Evolutionary conservation across 2,888 invertebrate genomes (phyloP), one percentile per base, ranked within the genome.

Genomic region (Drosophila mulleri): DNA sequence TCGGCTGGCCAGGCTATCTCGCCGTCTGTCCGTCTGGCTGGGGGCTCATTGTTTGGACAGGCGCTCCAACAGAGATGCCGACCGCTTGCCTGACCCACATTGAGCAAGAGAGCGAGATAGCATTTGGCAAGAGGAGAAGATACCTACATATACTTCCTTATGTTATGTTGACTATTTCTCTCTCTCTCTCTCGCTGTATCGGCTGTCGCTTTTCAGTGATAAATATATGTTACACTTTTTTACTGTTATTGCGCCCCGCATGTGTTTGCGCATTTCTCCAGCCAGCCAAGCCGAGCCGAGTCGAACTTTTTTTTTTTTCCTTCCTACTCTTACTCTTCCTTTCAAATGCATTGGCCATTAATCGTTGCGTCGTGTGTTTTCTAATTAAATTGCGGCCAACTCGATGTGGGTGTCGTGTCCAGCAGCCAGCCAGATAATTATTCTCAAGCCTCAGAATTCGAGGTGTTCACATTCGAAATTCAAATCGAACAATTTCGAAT

Each of bases 161-260:
- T 70, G 47, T 48, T 67, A 48, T 29, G 47, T 32, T 9, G n/a
- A n/a, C n/a, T n/a, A n/a, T 29, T 8, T 6, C 1, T 7, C 8
- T 29, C 1, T 32, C 0, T 9, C 1, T 32, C 9, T 32, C 3
- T 32, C 2, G 11, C 9, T 32, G 3, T 32, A n/a, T 32, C 11
- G 11, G 32, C 32, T 32, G 83, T 83, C 88, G 86, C 78, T 83
- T 83, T 80, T 85, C 68, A 82, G 88, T 88, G 84, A 84, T 84
- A 84, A 84, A 84, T 88, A 86, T 88, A 88, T 88, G 88, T 84
- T 84, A 84, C 88, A 84, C 84, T 88, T 88, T 84, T 84, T 84
- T 84, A 84, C 88, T 83, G 88, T 88, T 84, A 84, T 88, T 86
- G 88, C 78, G 75, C 83, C 62, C 85, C 83, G 86, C 86, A 88